These are phyloP conservation scores for Drosophila affinis DNA, from an alignment of 2,888 invertebrate genomes.

Conservation along the genomic window DNA sequence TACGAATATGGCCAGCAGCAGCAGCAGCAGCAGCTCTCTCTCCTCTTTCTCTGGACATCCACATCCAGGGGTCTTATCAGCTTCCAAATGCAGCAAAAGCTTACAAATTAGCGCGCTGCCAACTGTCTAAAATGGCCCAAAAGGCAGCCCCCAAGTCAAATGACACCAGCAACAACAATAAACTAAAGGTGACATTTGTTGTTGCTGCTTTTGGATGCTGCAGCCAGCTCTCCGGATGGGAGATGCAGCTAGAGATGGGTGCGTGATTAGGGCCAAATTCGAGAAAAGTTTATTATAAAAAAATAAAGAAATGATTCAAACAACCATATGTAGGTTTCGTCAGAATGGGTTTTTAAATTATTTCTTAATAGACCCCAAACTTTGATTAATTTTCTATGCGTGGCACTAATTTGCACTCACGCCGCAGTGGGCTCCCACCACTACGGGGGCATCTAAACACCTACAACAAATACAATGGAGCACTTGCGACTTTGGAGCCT, in stretches of 20 bases:
- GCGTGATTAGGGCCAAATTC: conserved; percentile 7
- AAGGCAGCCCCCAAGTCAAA: conserved; percentile 75
- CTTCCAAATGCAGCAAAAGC: conserved; percentile 69
- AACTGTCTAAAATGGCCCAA: conserved; percentile 73
- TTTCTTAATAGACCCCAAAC: background rate
- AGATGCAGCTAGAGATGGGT: conserved; percentile 16
- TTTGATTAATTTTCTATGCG: background rate
- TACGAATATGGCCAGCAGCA: conserved; percentile 66
- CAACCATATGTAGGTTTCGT: too few species aligned
- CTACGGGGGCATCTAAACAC: conserved; percentile 30
- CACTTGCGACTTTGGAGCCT: conserved; percentile 64
- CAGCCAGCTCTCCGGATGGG: conserved; percentile 35
- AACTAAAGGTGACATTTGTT: conserved; percentile 77
- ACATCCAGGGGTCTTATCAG: conserved; percentile 68
- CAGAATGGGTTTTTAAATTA: background rate
- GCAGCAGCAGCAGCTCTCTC: conserved; percentile 16
- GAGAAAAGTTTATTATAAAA: too few species aligned
- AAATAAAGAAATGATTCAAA: too few species aligned
- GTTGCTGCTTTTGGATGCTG: conserved; percentile 42
- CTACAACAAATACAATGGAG: conserved; percentile 70
- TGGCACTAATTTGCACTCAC: background rate
- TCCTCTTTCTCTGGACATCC: conserved; percentile 35
- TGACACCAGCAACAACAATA: conserved; percentile 79
- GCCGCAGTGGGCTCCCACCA: conserved; percentile 1
- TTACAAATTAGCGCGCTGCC: conserved; percentile 78